phyloP scores from a whole-genome alignment of 2,797 vertebrate genomes.

The Pseudomugil gertrudae region DNA sequence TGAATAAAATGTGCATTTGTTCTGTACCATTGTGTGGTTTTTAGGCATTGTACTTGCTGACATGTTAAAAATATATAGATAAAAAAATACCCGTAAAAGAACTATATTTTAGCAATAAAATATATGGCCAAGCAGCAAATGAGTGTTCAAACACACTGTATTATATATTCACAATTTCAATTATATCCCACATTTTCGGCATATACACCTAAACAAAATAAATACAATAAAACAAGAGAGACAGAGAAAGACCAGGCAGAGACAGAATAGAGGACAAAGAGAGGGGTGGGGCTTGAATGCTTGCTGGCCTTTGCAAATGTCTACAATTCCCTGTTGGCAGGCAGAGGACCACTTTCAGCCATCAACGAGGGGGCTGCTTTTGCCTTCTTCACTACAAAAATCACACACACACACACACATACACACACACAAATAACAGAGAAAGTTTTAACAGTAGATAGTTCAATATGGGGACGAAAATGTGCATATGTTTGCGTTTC shows the following conservation, averaged over 20 bases:
- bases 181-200: slow-evolving; percentile 33
- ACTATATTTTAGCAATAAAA: slow-evolving; percentile 27
- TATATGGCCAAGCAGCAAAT: slow-evolving; percentile 28
- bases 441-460: slow-evolving; percentile 96
- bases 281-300: slow-evolving; percentile 88
- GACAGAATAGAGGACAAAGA: slow-evolving; percentile 72
- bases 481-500: slow-evolving; percentile 65
- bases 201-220: slow-evolving; percentile 53
- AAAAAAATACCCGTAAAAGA: slow-evolving; percentile 17
- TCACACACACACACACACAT: slow-evolving; percentile 88
- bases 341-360: slow-evolving; percentile 99
- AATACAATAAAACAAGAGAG: slow-evolving; percentile 45
- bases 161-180: slow-evolving; percentile 34
- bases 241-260: slow-evolving; percentile 66
- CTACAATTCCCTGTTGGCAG: slow-evolving; percentile 99
- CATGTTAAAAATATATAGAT: slow-evolving; percentile 13
- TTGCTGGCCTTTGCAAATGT: slow-evolving; percentile 96
- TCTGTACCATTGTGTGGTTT: slow-evolving; percentile 4
- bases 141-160: slow-evolving; percentile 36
- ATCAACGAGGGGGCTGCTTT: slow-evolving; percentile 98
- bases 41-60: slow-evolving; percentile 16
- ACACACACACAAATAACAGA: slow-evolving; percentile 98
- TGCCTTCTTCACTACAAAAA: slow-evolving; percentile 99
- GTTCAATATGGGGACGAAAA: slow-evolving; percentile 76
- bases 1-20: not conserved